Percentiles rank a stretch among this genome's conserved stretches.
These are phyloP conservation scores for Hybos culiciformis DNA, from an alignment of 2,888 invertebrate species.

Conservation along the genomic window DNA sequence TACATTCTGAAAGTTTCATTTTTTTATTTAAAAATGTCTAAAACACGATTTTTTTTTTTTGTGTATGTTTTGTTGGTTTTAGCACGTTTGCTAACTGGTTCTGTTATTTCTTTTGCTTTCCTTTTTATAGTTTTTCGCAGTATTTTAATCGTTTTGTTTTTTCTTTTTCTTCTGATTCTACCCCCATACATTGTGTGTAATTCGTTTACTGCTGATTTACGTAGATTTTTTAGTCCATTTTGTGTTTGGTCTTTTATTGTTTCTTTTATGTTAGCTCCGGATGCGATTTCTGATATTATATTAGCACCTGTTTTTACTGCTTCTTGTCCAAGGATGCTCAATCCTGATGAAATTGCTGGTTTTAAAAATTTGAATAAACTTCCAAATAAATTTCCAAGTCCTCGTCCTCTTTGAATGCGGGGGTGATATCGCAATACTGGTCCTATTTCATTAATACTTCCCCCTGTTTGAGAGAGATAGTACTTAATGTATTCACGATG, in stretches of 20 bases:
- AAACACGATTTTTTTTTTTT: not conserved
- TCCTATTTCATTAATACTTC: not conserved
- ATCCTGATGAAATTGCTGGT: not conserved
- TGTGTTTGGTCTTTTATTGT: not conserved
- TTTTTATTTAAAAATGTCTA: not conserved
- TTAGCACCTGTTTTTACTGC: not conserved
- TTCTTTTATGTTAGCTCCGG: not conserved
- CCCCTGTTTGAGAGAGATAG: not conserved
- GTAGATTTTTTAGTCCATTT: not conserved
- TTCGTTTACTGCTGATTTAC: not conserved
- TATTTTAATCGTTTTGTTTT: too few species aligned
- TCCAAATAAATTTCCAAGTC: conserved; percentile 1
- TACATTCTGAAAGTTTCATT: not conserved
- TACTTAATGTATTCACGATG: not conserved
- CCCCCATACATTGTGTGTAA: not conserved
- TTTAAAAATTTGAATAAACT: not conserved
- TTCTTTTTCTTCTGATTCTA: too few species aligned
- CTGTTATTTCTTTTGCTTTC: not conserved
- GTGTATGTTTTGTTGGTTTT: not conserved
- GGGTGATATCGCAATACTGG: not conserved
- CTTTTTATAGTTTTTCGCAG: too few species aligned
- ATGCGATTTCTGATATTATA: not conserved
- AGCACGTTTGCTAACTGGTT: too few species aligned
- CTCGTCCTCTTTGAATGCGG: not conserved
- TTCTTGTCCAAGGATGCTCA: not conserved